Base-by-base conservation (phyloP, 2,888 invertebrate species). In the Mythimna loreyi region DNA sequence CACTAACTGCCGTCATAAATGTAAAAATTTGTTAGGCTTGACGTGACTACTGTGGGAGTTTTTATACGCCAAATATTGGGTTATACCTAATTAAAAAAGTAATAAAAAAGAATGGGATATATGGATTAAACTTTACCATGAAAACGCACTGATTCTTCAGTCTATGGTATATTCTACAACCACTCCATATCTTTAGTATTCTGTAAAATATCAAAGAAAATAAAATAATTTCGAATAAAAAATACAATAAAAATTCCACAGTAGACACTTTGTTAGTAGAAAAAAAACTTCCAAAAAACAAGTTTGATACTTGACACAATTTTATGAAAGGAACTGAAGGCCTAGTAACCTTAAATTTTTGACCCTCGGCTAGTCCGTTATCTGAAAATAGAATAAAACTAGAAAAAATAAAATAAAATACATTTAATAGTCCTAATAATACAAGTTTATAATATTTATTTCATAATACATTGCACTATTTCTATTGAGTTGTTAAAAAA, bases 1-100 rank as follows among this genome's bases (percentile, higher is more conserved):
- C 94, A 93, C 85, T 82, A 89, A 90, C 91, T 92, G 92, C 90
- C 93, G 91, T 90, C 91, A 86, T 87, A 71, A 84, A 80, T 82
- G 78, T 82, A 79, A 85, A 86, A 82, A 82, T 78, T 71, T 83
- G 78, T 87, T 87, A 85, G 87, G 86, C 86, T 82, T 78, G 65
- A 70, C 68, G 76, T 83, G 83, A 75, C 73, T 77, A 53, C 85
- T 89, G 86, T 89, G 88, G 85, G 79, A 45, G 64, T 82, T 83
- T 82, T 81, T 77, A 68, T 69, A 21, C 36, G 25, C 28, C 11
- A 25, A 36, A 25, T 47, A 66, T 53, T 50, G 13, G 8, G n/a
- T 43, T 28, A 40, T 25, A 58, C 49, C 58, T 49, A 33, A 68
- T 61, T 23, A n/a, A 61, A 43, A 69, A 47, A n/a, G 28, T 11